Evolutionary conservation across 2,113 vertebrate species (phyloP).

Genomic region (Sula dactylatra): DNA sequence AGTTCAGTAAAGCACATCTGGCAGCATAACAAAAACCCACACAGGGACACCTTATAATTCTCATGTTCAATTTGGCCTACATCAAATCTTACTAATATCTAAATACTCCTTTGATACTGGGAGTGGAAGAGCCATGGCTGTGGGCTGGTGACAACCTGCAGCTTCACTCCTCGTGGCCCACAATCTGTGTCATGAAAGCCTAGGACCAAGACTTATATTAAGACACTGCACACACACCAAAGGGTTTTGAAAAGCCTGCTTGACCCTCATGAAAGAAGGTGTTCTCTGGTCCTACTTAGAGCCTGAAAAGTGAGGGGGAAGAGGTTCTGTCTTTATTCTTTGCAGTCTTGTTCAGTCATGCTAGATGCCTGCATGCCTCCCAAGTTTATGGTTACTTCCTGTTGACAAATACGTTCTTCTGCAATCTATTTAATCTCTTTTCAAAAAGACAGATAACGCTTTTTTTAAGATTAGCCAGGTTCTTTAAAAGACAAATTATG

Average conservation of each 20-base stretch:
- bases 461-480: background rate
- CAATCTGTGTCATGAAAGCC: background rate
- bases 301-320: background rate
- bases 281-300: background rate
- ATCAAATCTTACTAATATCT: background rate
- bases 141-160: background rate
- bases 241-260: background rate
- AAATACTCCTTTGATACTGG: background rate
- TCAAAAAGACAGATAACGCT: background rate
- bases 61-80: background rate
- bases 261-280: background rate
- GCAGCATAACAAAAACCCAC: background rate
- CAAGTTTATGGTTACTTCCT: background rate
- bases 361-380: background rate
- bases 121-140: background rate
- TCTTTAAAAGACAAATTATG: background rate
- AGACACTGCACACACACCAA: background rate
- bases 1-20: background rate
- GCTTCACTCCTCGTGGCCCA: accelerated
- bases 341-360: background rate
- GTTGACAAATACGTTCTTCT: background rate
- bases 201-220: background rate
- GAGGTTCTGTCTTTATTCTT: background rate
- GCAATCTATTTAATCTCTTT: background rate
- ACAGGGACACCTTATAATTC: background rate